phyloP scores from a whole-genome alignment of 2,113 vertebrate species.

The Spea multiplicata region DNA sequence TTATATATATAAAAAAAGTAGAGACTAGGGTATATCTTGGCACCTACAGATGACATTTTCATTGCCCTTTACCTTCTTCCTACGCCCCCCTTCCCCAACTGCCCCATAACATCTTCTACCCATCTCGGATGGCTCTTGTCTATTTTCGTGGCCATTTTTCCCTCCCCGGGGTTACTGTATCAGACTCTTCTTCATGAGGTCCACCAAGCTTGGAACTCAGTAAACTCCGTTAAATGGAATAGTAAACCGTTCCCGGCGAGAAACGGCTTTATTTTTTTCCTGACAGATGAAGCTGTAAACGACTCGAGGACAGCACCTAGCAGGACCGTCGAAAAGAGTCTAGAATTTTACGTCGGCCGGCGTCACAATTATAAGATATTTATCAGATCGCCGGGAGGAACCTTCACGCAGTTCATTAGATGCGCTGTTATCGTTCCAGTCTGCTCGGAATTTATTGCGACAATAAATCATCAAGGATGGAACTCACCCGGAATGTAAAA shows the following conservation, averaged over 20 bases:
- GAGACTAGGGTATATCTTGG: too few relatives aligned
- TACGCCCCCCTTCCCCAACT: neutral
- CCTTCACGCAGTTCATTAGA: slow-evolving; percentile 31
- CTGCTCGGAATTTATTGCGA: slow-evolving; percentile 30
- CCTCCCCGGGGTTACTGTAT: neutral
- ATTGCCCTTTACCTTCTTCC: neutral
- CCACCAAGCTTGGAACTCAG: neutral
- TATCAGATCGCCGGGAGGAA: slow-evolving; percentile 29
- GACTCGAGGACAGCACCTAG: neutral
- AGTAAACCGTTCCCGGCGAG: neutral
- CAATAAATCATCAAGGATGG: slow-evolving; percentile 35
- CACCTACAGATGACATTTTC: too few relatives aligned
- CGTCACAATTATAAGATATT: neutral
- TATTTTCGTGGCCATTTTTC: too few relatives aligned
- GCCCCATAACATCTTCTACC: neutral
- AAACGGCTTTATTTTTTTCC: neutral
- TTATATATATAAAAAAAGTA: too few relatives aligned
- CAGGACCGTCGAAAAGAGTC: neutral
- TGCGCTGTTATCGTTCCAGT: slow-evolving; percentile 17
- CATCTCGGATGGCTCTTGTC: neutral
- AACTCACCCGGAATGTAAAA: neutral
- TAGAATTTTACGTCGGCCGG: neutral
- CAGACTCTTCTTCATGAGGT: neutral
- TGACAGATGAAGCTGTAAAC: neutral
- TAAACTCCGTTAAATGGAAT: neutral